phyloP scores from a whole-genome alignment of 2,888 invertebrate genomes.

The Syrista parreyssii region DNA sequence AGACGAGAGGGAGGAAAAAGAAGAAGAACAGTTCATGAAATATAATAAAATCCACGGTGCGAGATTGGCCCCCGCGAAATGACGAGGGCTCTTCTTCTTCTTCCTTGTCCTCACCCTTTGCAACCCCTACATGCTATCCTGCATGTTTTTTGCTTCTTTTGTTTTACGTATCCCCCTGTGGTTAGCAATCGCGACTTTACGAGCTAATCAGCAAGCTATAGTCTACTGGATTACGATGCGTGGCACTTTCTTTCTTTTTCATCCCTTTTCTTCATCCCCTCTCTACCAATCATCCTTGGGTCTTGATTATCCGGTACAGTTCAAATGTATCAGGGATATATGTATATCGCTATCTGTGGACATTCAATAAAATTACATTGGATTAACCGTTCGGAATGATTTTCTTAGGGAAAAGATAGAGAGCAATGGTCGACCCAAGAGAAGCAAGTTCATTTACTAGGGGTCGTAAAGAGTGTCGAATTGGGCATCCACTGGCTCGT shows the following conservation, averaged over 20 bases:
- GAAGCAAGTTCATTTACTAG: constrained; percentile 32
- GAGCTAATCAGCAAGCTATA: constrained; percentile 18
- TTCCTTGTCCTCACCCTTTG: neutral
- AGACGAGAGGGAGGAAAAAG: neutral
- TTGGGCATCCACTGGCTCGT: constrained; percentile 29
- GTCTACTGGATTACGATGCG: neutral
- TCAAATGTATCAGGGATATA: neutral
- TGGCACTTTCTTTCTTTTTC: neutral
- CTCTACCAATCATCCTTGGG: neutral
- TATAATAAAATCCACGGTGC: constrained; percentile 26
- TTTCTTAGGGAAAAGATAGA: constrained; percentile 1
- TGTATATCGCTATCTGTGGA: neutral
- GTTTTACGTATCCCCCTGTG: constrained; percentile 8
- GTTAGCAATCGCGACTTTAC: constrained; percentile 25
- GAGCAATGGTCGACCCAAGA: neutral
- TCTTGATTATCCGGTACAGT: neutral
- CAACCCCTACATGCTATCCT: neutral
- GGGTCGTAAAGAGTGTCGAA: constrained; percentile 38
- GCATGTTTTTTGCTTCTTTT: neutral
- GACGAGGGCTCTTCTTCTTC: constrained; percentile 14
- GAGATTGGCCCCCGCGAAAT: constrained; percentile 25
- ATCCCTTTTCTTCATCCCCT: neutral
- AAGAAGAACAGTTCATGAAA: constrained; percentile 14
- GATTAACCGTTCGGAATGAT: neutral
- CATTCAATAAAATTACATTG: neutral